A percentile compares a stretch with the other conserved stretches of the same genome.
These are phyloP conservation scores for Brachionus plicatilis DNA, from an alignment of 1,140 invertebrate genomes.

Conservation along the genomic window DNA sequence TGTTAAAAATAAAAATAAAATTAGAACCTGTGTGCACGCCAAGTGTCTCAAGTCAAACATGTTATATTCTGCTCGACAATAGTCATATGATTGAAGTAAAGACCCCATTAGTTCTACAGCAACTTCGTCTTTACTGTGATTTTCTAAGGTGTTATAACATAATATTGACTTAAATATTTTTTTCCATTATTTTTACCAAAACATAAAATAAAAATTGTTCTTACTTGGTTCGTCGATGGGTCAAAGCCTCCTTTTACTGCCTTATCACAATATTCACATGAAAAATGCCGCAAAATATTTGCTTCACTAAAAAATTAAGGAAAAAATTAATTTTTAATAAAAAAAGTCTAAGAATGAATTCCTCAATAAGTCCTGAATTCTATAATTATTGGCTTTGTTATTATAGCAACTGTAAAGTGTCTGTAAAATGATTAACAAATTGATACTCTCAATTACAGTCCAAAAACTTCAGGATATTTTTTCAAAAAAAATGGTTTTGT, in stretches of 20 bases:
- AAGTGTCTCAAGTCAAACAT: constrained; percentile 37
- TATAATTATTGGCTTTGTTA: too few species aligned
- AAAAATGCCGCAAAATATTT: constrained; percentile 65
- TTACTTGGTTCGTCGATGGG: constrained; percentile 82
- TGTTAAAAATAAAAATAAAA: constrained; percentile 18
- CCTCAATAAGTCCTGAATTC: too few species aligned
- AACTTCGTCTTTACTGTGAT: constrained; percentile 19
- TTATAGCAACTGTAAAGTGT: too few species aligned
- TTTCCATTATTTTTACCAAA: constrained; percentile 57
- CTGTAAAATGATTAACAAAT: too few species aligned
- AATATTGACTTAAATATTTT: constrained; percentile 62
- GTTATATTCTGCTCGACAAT: constrained; percentile 38
- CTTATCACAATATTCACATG: constrained; percentile 79
- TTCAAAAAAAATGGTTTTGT: too few species aligned
- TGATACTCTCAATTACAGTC: too few species aligned
- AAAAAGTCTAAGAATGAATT: neutral
- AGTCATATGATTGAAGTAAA: constrained; percentile 39
- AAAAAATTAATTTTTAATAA: neutral
- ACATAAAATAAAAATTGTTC: constrained; percentile 45
- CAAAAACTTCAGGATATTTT: too few species aligned
- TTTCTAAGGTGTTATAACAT: constrained; percentile 36
- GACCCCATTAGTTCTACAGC: neutral
- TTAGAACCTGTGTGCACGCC: constrained; percentile 38
- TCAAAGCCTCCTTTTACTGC: constrained; percentile 85
- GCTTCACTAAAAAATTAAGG: constrained; percentile 20